phyloP scores from a whole-genome alignment of 2,888 invertebrate genomes.

The Drosophila histrio region DNA sequence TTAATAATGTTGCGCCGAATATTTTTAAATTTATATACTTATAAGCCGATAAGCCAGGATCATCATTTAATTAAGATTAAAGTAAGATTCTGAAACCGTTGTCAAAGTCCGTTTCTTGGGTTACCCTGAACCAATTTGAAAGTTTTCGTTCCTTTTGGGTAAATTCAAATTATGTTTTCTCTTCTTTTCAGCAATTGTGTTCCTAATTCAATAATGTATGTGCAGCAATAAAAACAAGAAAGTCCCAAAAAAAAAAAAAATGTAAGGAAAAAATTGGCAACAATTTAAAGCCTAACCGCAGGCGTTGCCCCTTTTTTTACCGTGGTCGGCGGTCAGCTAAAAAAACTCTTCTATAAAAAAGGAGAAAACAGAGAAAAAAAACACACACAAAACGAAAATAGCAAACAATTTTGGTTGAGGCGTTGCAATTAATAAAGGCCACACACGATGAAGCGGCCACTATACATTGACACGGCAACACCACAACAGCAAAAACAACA shows the following conservation, averaged over 20 bases:
- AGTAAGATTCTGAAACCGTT: background rate
- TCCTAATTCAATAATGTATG: slow-evolving; percentile 67
- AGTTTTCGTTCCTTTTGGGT: slow-evolving; percentile 1
- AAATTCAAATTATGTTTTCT: slow-evolving; percentile 15
- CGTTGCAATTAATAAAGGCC: slow-evolving; percentile 78
- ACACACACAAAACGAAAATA: slow-evolving; percentile 50
- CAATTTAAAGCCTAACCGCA: slow-evolving; percentile 72
- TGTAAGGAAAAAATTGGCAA: slow-evolving; percentile 53
- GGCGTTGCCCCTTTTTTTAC: slow-evolving; percentile 56
- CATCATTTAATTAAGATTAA: slow-evolving; percentile 4
- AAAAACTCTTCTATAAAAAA: slow-evolving; percentile 23
- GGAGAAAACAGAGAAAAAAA: background rate
- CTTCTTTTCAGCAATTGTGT: background rate
- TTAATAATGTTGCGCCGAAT: background rate
- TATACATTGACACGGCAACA: slow-evolving; percentile 66
- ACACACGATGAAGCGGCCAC: slow-evolving; percentile 48
- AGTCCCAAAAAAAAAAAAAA: slow-evolving; percentile 2
- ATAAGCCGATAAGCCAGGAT: background rate
- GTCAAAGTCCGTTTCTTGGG: background rate
- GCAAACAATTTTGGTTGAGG: slow-evolving; percentile 74
- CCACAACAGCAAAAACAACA: slow-evolving; percentile 23
- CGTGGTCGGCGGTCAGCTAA: slow-evolving; percentile 48
- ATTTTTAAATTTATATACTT: too few relatives aligned
- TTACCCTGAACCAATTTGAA: background rate
- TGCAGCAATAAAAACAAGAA: slow-evolving; percentile 6